Conservation (phyloP, 2,888 invertebrate genomes). For the Bhutanitis thaidina region DNA sequence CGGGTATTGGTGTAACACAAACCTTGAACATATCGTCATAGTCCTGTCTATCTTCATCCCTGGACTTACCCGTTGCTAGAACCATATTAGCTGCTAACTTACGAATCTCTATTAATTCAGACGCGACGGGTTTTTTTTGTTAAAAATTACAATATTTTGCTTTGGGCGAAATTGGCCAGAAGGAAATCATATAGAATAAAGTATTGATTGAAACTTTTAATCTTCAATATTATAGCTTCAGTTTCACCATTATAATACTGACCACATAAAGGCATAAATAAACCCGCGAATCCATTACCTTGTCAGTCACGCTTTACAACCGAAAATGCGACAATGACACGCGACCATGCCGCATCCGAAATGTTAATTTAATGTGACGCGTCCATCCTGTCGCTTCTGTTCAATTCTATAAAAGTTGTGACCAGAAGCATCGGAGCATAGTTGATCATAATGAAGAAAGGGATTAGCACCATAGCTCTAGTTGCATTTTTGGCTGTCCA, state of each 20-base stretch:
- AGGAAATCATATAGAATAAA: background rate
- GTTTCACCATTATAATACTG: too few species aligned
- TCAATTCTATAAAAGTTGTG: constrained; percentile 17
- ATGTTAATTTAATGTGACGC: constrained; percentile 23
- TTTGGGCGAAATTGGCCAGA: too few species aligned
- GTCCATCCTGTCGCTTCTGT: constrained; percentile 18
- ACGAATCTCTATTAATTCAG: too few species aligned
- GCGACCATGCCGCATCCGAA: constrained; percentile 16
- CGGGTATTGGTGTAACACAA: too few species aligned
- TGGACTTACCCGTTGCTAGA: too few species aligned
- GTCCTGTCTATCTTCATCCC: too few species aligned
- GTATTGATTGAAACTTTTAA: too few species aligned
- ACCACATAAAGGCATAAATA: background rate
- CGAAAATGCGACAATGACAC: constrained; percentile 15
- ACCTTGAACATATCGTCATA: too few species aligned
- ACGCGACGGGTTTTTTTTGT: too few species aligned
- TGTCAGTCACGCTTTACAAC: constrained; percentile 9
- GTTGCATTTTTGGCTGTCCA: background rate
- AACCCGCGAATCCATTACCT: constrained; percentile 2
- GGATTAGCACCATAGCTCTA: background rate
- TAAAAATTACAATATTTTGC: too few species aligned
- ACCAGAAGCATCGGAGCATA: constrained; percentile 6
- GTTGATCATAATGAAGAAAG: constrained; percentile 10
- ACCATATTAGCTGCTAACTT: too few species aligned
- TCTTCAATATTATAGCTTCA: too few species aligned